Percentiles rank a stretch among this genome's conserved stretches.
Evolutionary conservation across 2,797 vertebrate genomes (phyloP).

Genomic region (Rallus crepitans): DNA sequence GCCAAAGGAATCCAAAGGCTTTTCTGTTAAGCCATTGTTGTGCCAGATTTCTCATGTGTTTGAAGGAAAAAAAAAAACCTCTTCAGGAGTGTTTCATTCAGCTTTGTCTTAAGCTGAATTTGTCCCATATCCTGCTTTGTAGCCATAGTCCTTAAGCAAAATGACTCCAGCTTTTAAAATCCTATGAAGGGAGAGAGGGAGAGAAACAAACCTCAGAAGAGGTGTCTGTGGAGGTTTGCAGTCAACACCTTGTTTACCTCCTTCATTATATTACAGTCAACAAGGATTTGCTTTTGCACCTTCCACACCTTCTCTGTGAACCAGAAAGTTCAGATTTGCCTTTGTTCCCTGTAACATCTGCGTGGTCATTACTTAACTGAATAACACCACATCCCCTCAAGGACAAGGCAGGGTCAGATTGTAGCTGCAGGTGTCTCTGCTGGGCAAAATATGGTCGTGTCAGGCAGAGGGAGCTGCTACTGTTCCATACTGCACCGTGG

Average conservation of each 20-base stretch:
- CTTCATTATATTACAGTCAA: neutral
- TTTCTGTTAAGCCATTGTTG: neutral
- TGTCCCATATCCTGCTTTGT: neutral
- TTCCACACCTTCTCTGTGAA: neutral
- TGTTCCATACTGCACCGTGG: neutral
- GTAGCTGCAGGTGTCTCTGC: neutral
- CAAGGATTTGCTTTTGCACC: neutral
- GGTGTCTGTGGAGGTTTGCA: neutral
- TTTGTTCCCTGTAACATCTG: neutral
- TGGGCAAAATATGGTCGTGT: neutral
- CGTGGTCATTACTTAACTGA: neutral
- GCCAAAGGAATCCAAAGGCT: neutral
- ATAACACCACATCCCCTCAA: neutral
- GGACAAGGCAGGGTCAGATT: neutral
- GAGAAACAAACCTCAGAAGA: neutral
- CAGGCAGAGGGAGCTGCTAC: neutral
- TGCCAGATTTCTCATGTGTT: neutral
- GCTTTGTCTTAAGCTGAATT: neutral
- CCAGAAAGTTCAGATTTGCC: neutral
- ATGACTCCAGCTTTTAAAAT: neutral
- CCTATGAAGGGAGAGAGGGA: neutral
- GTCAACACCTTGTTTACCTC: neutral
- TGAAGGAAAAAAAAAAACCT: neutral
- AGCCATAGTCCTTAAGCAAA: neutral
- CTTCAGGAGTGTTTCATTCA: neutral